Evolutionary conservation across 2,888 invertebrate species (phyloP), one percentile per base, ranked within the genome.

Genomic region (Rhorus exstirpatorius): DNA sequence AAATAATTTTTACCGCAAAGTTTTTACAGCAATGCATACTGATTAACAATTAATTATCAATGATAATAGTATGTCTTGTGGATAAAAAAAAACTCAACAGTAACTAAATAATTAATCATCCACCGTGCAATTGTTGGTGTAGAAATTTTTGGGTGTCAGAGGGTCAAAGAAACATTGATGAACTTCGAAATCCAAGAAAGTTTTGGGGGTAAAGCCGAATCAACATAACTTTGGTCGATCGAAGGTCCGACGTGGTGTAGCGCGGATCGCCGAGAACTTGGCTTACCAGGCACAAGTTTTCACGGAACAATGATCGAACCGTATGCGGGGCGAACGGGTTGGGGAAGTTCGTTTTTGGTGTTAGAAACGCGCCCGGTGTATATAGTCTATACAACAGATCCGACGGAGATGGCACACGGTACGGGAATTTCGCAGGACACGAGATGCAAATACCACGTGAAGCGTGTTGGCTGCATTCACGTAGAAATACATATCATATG

Each of bases 351-450:
- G 70, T 77, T 77, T 77, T 77, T 53, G 77, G 77, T 31, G 61
- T 70, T 44, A n/a, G 70, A 2, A 58, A 71, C 58, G 49, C 49
- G 49, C 51, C 19, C 1, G 65, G 46, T 8, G n/a, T n/a, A n/a
- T n/a, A n/a, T n/a, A 21, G 26, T 46, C 70, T 41, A 44, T 63
- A 53, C 24, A 68, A 61, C 26, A 31, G 51, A 49, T 35, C 41
- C 6, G 41, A 1, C 41, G 68, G 35, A 70, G 21, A 55, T 31
- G 24, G 60, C 24, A 41, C 17, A 41, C 41, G 61, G 53, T 60
- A 44, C 70, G 46, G 53, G 77, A 70, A 78, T 78, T 78, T 78
- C 63, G 44, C 77, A 63, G 77, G 77, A 78, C 61, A 44, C 76
- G 76, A 49, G 46, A 75, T 21, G 77, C 60, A 78, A 78, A 78